Evolutionary conservation across 2,888 invertebrate species (phyloP), one percentile per base, ranked within the genome.

Genomic region (Philopedon plagiatum): DNA sequence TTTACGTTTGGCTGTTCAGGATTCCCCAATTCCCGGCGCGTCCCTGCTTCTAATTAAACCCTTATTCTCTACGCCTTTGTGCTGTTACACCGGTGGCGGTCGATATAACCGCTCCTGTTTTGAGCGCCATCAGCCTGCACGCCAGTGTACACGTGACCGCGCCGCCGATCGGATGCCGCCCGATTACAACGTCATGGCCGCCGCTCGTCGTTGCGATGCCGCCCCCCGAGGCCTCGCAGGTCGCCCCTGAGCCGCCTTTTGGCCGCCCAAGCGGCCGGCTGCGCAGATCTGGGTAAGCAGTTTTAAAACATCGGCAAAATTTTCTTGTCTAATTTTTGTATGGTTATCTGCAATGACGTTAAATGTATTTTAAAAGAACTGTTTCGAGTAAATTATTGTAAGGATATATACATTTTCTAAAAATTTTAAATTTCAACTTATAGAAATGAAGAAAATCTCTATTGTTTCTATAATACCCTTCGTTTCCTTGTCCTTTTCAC

Each of bases 201-300:
- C 68, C 76, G 76, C 73, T 71, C 71, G 75, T 76, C 78, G 77
- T 80, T 76, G 76, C 79, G 78, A 79, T 77, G 77, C 72, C 76
- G 76, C 75, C 71, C 64, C 41, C 68, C 65, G 65, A 74, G 60
- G 67, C 71, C 68, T 72, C 73, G 64, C 65, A 51, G 74, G 71
- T 58, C 69, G 66, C 73, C 76, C 77, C 56, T 73, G 73, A 73
- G 73, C 76, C 76, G 76, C 77, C 78, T 62, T 34, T 44, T 26
- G 71, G 63, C 80, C 78, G 76, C 76, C 79, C 70, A 72, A 76
- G 80, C 66, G 85, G 82, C 79, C 76, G 73, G 62, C 71, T 51
- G 72, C 88, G 95, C 78, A 92, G 95, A 79, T 70, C 73, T 60
- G 70, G 73, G 73, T 73, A 73, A 69, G 70, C 23, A 21, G 21